Percentiles rank a stretch among this genome's conserved stretches.
phyloP scores from a whole-genome alignment of 2,797 vertebrate species.

The Coranthus polyacanthus region DNA sequence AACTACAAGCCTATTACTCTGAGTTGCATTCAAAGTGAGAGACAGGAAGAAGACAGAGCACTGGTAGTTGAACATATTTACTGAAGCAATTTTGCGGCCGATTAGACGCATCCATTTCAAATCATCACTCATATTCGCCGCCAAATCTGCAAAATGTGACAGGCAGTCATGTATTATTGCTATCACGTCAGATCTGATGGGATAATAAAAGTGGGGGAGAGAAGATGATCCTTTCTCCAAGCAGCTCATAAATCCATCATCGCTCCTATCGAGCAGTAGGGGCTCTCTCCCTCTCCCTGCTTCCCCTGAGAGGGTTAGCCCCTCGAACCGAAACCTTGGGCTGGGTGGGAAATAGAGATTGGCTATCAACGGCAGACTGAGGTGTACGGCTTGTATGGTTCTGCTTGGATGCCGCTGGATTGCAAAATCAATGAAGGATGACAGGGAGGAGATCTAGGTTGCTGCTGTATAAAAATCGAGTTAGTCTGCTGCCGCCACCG shows the following conservation, averaged over 20 bases:
- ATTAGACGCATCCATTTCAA: slow-evolving; percentile 68
- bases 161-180: slow-evolving; percentile 71
- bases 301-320: slow-evolving; percentile 56
- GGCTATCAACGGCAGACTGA: slow-evolving; percentile 71
- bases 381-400: slow-evolving; percentile 72
- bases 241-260: slow-evolving; percentile 78
- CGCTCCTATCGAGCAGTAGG: slow-evolving; percentile 48
- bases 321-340: slow-evolving; percentile 64
- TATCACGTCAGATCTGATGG: slow-evolving; percentile 72
- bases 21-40: slow-evolving; percentile 65
- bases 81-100: slow-evolving; percentile 78
- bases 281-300: slow-evolving; percentile 39
- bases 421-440: slow-evolving; percentile 82
- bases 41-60: slow-evolving; percentile 59
- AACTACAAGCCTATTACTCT: slow-evolving; percentile 80
- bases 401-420: slow-evolving; percentile 73
- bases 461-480: slow-evolving; percentile 63
- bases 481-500: slow-evolving; percentile 44
- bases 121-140: slow-evolving; percentile 68
- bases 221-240: slow-evolving; percentile 71
- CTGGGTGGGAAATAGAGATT: slow-evolving; percentile 75
- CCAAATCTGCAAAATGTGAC: slow-evolving; percentile 68
- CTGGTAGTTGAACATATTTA: slow-evolving; percentile 70
- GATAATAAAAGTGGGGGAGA: slow-evolving; percentile 75
- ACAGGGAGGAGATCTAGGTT: slow-evolving; percentile 72